Percentiles rank a stretch among this genome's conserved stretches.
phyloP scores from a whole-genome alignment of 2,888 invertebrate species.

The Dynastes maya region DNA sequence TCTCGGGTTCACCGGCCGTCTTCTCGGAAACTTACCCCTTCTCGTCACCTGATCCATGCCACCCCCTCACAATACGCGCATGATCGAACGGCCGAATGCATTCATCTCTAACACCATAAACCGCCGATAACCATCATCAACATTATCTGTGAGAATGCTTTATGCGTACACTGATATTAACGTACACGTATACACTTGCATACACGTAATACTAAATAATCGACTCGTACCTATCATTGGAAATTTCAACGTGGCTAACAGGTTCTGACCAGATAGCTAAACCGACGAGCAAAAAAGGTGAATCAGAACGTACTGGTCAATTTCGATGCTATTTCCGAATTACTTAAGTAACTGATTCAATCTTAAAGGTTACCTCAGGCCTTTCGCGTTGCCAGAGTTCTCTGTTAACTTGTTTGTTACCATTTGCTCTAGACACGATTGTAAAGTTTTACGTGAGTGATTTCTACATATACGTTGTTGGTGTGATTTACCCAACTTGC shows the following conservation, averaged over 20 bases:
- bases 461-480: too few species aligned
- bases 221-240: not conserved
- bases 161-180: conserved; percentile 23
- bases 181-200: not conserved
- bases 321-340: not conserved
- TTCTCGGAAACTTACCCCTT: conserved; percentile 55
- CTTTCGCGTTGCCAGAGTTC: too few species aligned
- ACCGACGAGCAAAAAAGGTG: not conserved
- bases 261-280: conserved; percentile 15
- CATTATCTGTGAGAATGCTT: conserved; percentile 9
- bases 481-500: too few species aligned
- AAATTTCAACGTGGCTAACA: not conserved
- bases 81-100: conserved; percentile 30
- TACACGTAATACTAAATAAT: conserved; percentile 24
- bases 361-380: too few species aligned
- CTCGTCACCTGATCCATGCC: conserved; percentile 52
- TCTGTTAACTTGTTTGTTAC: too few species aligned
- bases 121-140: conserved; percentile 42
- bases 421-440: too few species aligned
- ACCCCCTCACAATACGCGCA: conserved; percentile 47
- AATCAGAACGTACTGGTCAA: not conserved
- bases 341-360: too few species aligned
- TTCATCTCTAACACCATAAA: conserved; percentile 49
- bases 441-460: too few species aligned
- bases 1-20: conserved; percentile 55